phyloP scores from a whole-genome alignment of 2,888 invertebrate species.

The Athalia circularis region DNA sequence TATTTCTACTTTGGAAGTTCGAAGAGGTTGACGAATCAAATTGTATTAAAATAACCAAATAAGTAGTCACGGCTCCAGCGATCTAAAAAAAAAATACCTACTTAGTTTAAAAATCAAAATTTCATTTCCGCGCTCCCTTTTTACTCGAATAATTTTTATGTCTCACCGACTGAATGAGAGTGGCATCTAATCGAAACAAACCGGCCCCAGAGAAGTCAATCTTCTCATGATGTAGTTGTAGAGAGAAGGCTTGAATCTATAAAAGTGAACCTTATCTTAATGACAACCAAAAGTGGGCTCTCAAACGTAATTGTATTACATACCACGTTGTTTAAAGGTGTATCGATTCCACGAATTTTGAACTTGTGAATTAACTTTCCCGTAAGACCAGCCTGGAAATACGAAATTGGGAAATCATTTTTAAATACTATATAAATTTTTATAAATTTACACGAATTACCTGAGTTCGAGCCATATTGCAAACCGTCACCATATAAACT shows the following conservation, averaged over 20 bases:
- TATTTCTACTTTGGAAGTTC: neutral
- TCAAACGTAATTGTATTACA: neutral
- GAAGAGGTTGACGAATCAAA: neutral
- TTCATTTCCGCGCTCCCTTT: neutral
- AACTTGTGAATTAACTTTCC: constrained; percentile 28
- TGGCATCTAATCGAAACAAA: constrained; percentile 25
- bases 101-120: neutral
- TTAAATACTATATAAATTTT: neutral
- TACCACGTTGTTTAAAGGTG: constrained; percentile 8
- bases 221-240: constrained; percentile 26
- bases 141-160: neutral
- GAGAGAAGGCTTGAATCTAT: constrained; percentile 24
- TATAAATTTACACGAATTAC: neutral
- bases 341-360: neutral
- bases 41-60: constrained; percentile 35
- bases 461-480: constrained; percentile 11
- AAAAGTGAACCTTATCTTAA: neutral
- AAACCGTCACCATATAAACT: neutral
- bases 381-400: constrained; percentile 20
- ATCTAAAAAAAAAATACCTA: constrained; percentile 3
- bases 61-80: constrained; percentile 22
- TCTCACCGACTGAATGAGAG: constrained; percentile 32
- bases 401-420: neutral
- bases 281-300: neutral
- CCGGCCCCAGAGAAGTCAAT: constrained; percentile 29